phyloP scores from a whole-genome alignment of 2,888 invertebrate genomes.

The Aspidiotus destructor region DNA sequence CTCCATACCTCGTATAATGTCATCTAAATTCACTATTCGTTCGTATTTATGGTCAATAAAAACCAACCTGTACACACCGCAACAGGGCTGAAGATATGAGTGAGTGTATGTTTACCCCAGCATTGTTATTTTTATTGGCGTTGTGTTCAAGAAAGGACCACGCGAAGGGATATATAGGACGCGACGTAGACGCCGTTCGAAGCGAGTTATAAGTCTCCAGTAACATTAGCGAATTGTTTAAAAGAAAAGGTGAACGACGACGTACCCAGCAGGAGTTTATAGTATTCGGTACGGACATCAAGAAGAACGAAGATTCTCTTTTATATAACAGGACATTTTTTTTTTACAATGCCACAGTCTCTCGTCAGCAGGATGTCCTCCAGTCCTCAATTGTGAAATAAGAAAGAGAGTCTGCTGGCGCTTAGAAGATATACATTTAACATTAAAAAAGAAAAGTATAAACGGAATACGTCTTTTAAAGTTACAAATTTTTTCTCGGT shows the following conservation, averaged over 20 bases:
- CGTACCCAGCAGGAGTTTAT: constrained; percentile 7
- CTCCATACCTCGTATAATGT: constrained; percentile 20
- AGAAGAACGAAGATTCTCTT: constrained; percentile 1
- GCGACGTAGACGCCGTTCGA: constrained; percentile 8
- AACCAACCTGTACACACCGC: constrained; percentile 22
- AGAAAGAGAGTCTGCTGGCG: too few species aligned
- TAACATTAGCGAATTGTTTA: constrained; percentile 23
- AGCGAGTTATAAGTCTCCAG: not conserved
- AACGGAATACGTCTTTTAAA: not conserved
- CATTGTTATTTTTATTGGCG: constrained; percentile 11
- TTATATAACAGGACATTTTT: constrained; percentile 16
- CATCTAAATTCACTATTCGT: constrained; percentile 11
- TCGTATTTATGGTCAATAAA: constrained; percentile 30
- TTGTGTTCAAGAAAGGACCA: not conserved
- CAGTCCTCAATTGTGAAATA: too few species aligned
- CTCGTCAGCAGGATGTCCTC: constrained; percentile 12
- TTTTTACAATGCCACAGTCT: not conserved
- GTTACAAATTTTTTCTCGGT: constrained; percentile 5
- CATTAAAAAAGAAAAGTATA: too few species aligned
- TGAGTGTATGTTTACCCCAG: constrained; percentile 3
- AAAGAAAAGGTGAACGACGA: not conserved
- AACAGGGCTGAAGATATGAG: not conserved
- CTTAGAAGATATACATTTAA: too few species aligned
- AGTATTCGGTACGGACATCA: not conserved
- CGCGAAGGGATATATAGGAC: not conserved